Conservation (phyloP, 2,888 invertebrate species). For the Diloba caeruleocephala region DNA sequence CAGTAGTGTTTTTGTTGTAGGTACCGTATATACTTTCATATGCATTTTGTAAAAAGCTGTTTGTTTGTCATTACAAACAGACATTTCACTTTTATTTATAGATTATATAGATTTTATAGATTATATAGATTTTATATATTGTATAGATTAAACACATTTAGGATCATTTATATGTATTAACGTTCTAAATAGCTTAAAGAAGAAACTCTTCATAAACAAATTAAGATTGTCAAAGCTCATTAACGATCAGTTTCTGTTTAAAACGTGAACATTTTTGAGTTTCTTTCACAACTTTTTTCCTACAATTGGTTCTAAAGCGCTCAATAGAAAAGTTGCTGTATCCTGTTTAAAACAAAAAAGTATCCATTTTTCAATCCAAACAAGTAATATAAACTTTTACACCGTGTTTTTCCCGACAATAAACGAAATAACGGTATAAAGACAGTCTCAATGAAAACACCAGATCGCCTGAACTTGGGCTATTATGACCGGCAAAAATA, state of each 20-base stretch:
- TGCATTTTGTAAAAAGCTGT: too few species aligned
- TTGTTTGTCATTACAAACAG: too few species aligned
- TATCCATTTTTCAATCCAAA: constrained; percentile 35
- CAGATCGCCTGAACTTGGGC: constrained; percentile 81
- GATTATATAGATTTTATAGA: too few species aligned
- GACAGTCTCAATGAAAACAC: constrained; percentile 67
- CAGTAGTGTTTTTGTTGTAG: too few species aligned
- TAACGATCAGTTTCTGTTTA: too few species aligned
- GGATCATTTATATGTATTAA: too few species aligned
- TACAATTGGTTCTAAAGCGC: constrained; percentile 26
- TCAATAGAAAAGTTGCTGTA: constrained; percentile 12
- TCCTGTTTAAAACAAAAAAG: constrained; percentile 16
- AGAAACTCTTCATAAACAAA: neutral
- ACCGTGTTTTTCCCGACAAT: constrained; percentile 50
- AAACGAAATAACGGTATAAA: constrained; percentile 61
- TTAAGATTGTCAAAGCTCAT: too few species aligned
- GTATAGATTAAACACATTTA: too few species aligned
- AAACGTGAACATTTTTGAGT: constrained; percentile 4
- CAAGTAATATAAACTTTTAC: constrained; percentile 49
- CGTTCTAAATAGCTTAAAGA: too few species aligned
- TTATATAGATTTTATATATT: too few species aligned
- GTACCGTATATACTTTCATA: too few species aligned
- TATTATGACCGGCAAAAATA: constrained; percentile 87
- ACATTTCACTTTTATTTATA: too few species aligned
- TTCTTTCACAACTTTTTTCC: neutral